Conservation (phyloP, 2,888 invertebrate species). For the Drosophila robusta region DNA sequence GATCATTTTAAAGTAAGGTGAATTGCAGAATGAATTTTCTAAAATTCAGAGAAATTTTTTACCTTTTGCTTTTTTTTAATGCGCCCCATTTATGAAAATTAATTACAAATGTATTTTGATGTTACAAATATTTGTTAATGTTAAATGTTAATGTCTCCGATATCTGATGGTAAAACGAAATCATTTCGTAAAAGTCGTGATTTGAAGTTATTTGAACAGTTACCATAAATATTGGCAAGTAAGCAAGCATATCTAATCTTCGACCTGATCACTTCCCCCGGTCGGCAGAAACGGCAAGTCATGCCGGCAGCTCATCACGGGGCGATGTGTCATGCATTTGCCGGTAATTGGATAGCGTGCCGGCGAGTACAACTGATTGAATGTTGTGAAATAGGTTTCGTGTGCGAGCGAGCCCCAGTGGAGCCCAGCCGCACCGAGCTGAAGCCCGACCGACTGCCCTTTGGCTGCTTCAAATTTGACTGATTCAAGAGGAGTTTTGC, state of each 20-base stretch:
- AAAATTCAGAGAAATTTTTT: too few relatives aligned
- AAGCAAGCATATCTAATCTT: constrained; percentile 24
- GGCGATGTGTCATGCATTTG: constrained; percentile 59
- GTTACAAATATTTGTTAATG: too few relatives aligned
- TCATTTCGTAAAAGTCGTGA: not conserved
- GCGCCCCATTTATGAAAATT: too few relatives aligned
- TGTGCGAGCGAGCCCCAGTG: not conserved
- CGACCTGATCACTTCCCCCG: constrained; percentile 6
- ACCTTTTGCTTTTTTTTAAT: too few relatives aligned
- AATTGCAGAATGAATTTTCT: too few relatives aligned
- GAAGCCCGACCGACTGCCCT: constrained; percentile 3
- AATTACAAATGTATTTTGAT: too few relatives aligned
- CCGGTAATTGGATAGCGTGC: constrained; percentile 53
- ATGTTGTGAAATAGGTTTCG: constrained; percentile 57
- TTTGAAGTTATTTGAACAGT: not conserved
- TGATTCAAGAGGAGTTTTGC: constrained; percentile 48
- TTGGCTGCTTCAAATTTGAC: constrained; percentile 30
- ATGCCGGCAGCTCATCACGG: constrained; percentile 41
- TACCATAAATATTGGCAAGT: constrained; percentile 3
- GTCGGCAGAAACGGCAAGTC: constrained; percentile 37
- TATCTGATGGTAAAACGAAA: not conserved
- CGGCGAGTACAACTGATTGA: constrained; percentile 35
- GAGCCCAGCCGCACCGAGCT: constrained; percentile 1
- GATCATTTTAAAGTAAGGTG: too few relatives aligned
- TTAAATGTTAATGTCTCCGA: too few relatives aligned